Conservation (phyloP, 2,888 invertebrate species). For the Zele albiditarsus region DNA sequence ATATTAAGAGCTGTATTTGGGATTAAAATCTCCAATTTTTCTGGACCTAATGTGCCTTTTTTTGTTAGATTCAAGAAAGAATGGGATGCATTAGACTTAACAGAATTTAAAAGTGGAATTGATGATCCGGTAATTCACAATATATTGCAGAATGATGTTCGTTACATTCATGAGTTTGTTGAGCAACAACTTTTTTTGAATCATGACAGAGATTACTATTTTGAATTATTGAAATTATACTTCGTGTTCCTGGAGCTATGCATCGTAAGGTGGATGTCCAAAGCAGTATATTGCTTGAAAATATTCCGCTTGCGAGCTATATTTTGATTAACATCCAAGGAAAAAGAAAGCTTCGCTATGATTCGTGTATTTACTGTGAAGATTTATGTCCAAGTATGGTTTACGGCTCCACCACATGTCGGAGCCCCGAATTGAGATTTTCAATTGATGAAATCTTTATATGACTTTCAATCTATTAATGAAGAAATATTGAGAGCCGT, state of each 20-base stretch:
- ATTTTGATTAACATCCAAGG: background rate
- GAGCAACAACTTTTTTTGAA: constrained; percentile 2
- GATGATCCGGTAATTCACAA: constrained; percentile 16
- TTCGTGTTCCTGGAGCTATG: constrained; percentile 36
- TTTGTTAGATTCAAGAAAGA: constrained; percentile 16
- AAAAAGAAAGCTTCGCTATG: constrained; percentile 22
- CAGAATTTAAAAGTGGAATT: constrained; percentile 14
- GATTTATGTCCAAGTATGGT: constrained; percentile 24
- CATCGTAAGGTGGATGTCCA: constrained; percentile 38
- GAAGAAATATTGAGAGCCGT: too few relatives aligned
- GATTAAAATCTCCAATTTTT: constrained; percentile 5
- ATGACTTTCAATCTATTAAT: constrained; percentile 21
- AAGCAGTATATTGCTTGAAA: constrained; percentile 29
- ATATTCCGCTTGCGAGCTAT: constrained; percentile 26
- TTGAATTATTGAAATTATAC: constrained; percentile 25
- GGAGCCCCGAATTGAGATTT: constrained; percentile 27
- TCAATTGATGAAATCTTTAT: constrained; percentile 22
- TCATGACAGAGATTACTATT: constrained; percentile 18
- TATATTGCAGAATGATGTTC: constrained; percentile 20
- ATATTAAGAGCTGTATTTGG: constrained; percentile 14
- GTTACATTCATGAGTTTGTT: constrained; percentile 1
- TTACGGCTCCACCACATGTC: constrained; percentile 14
- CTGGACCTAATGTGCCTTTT: constrained; percentile 4
- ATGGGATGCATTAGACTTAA: constrained; percentile 9
- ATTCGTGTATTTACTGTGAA: constrained; percentile 19